phyloP scores from a whole-genome alignment of 2,888 invertebrate species.

The Pseudoips prasinana region DNA sequence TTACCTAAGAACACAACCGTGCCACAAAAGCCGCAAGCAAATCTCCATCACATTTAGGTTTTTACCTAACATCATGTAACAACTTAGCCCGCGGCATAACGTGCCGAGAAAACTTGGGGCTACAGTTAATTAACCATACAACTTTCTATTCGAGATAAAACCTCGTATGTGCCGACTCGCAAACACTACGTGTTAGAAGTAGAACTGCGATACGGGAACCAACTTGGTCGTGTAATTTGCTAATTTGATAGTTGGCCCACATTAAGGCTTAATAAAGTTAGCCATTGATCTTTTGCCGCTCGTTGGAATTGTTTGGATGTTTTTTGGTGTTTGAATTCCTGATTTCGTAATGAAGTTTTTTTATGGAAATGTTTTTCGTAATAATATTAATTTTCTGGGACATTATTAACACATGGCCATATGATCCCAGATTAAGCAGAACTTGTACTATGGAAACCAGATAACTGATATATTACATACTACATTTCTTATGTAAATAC shows the following conservation, averaged over 20 bases:
- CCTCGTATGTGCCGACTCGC: conserved; percentile 43
- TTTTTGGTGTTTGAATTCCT: conserved; percentile 1
- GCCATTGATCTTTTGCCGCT: conserved; percentile 23
- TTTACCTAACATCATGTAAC: neutral
- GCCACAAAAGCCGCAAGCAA: too few species aligned
- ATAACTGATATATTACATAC: too few species aligned
- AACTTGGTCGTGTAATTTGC: conserved; percentile 31
- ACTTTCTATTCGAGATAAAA: conserved; percentile 57
- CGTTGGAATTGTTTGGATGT: neutral
- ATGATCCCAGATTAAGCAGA: too few species aligned
- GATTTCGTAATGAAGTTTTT: too few species aligned
- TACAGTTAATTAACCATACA: conserved; percentile 68
- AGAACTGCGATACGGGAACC: conserved; percentile 28
- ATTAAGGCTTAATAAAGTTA: conserved; percentile 27
- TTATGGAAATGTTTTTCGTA: too few species aligned
- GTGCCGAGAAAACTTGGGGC: conserved; percentile 59
- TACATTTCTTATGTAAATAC: too few species aligned
- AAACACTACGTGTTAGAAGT: conserved; percentile 46
- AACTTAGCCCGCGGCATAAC: conserved; percentile 54
- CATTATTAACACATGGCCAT: too few species aligned
- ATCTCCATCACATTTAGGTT: too few species aligned
- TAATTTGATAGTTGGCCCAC: conserved; percentile 34
- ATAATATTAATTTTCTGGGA: too few species aligned
- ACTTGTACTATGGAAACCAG: too few species aligned
- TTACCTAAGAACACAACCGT: neutral